Evolutionary conservation across 2,797 vertebrate genomes (phyloP).

Genomic region (Atherinosoma microstoma): DNA sequence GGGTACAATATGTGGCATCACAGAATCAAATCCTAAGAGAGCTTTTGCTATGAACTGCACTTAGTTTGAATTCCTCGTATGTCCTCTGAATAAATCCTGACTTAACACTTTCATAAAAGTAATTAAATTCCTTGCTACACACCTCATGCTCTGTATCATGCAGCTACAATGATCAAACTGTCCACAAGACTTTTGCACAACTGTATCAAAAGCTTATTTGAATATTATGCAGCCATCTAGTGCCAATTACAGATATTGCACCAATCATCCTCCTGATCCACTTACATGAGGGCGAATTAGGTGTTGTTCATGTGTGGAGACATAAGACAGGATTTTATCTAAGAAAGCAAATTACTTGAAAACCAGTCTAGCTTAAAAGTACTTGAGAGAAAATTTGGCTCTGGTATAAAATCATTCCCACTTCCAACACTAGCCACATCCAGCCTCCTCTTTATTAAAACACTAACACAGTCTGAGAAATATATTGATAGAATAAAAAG

Average conservation of each 20-base stretch:
- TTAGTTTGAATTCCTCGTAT: constrained; percentile 38
- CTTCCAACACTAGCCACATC: constrained; percentile 87
- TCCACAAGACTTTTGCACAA: constrained; percentile 58
- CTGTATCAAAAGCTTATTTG: constrained; percentile 70
- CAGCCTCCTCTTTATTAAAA: constrained; percentile 84
- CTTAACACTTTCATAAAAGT: constrained; percentile 58
- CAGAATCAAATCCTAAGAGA: constrained; percentile 50
- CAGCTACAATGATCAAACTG: constrained; percentile 55
- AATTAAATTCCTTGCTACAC: constrained; percentile 64
- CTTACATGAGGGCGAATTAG: constrained; percentile 75
- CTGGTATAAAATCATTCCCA: constrained; percentile 73
- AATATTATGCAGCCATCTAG: constrained; percentile 89
- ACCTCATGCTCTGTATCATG: constrained; percentile 41
- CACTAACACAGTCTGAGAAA: constrained; percentile 86
- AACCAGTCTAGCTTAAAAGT: constrained; percentile 73
- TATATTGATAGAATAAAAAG: constrained; percentile 81
- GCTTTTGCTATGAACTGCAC: constrained; percentile 47
- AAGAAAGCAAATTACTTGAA: constrained; percentile 61
- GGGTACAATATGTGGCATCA: constrained; percentile 55
- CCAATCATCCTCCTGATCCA: constrained; percentile 77
- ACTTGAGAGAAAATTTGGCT: constrained; percentile 72
- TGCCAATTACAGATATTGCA: constrained; percentile 87
- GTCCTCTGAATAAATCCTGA: constrained; percentile 55
- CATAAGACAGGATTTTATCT: constrained; percentile 60
- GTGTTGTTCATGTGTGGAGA: constrained; percentile 70